Evolutionary conservation across 2,888 invertebrate genomes (phyloP), one percentile per base, ranked within the genome.

Genomic region (Drosophila stalkeri): DNA sequence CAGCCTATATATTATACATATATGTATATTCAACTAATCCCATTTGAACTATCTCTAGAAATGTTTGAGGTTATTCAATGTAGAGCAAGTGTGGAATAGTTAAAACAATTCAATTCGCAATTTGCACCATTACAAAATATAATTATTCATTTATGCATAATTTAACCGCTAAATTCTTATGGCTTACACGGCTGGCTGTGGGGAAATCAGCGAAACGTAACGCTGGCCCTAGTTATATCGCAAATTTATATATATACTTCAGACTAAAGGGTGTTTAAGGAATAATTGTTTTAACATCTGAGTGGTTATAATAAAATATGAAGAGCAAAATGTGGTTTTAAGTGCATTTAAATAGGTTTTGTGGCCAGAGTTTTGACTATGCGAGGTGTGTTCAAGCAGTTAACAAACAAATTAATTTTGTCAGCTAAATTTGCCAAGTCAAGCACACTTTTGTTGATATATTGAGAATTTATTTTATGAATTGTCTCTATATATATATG

Each of bases 131-230:
- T 89, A 83, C 77, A 80, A 90, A 91, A 46, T 16, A 80, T 85
- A 90, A 81, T 80, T 89, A 89, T 91, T 90, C 91, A 91, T 91
- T 87, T 84, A 91, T 87, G 84, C 84, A 80, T 68, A 90, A 85
- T 64, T 77, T 75, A 84, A 87, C 89, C 87, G 85, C 89, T 89
- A 84, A 84, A 71, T 78, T 83, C 62, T 69, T 71, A 71, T 54
- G 70, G 62, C 77, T 66, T 68, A 67, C 61, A 68, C 68, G 20
- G 62, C 47, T 55, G 64, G 43, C 67, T 59, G 64, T 60, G 60
- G 64, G 46, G 71, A 73, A 77, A 47, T 52, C 88, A 86, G 59
- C 81, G 80, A 68, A 68, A 62, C 86, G 83, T 85, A 70, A 82
- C 83, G 70, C 64, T 71, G 72, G 64, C 59, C 65, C 65, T 72